phyloP scores from a whole-genome alignment of 2,797 vertebrate genomes.

The Remorina albescens region DNA sequence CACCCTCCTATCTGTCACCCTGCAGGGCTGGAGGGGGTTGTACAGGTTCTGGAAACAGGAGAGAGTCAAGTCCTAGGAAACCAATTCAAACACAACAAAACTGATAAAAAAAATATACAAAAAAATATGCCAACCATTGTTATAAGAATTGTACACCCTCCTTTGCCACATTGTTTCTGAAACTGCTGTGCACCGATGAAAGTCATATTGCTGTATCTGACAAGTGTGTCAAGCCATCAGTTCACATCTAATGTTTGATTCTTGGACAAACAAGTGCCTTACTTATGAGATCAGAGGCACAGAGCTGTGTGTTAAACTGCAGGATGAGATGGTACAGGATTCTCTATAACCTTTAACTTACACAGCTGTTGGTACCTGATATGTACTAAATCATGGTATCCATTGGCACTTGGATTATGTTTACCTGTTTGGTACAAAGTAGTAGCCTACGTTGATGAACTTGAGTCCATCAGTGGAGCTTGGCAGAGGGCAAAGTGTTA shows the following conservation, averaged over 20 bases:
- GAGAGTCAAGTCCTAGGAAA: slow-evolving; percentile 39
- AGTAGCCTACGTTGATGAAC: slow-evolving; percentile 52
- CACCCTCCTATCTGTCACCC: slow-evolving; percentile 34
- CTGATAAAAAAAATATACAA: slow-evolving; percentile 17
- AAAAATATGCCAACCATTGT: slow-evolving; percentile 70
- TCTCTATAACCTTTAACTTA: slow-evolving; percentile 65
- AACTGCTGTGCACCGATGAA: slow-evolving; percentile 74
- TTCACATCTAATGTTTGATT: slow-evolving; percentile 76
- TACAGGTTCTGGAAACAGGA: slow-evolving; percentile 49
- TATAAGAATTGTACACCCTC: slow-evolving; percentile 46
- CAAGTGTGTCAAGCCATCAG: slow-evolving; percentile 79
- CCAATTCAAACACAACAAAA: slow-evolving; percentile 33
- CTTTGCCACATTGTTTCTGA: slow-evolving; percentile 76
- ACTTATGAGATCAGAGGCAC: slow-evolving; percentile 81
- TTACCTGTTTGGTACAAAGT: slow-evolving; percentile 62
- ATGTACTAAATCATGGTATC: slow-evolving; percentile 51
- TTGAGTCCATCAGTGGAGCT: slow-evolving; percentile 46
- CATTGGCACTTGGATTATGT: slow-evolving; percentile 62
- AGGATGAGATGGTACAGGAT: slow-evolving; percentile 48
- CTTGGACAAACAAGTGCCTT: slow-evolving; percentile 87
- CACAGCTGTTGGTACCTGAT: slow-evolving; percentile 48
- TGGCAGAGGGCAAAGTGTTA: slow-evolving; percentile 56
- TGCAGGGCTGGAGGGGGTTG: slow-evolving; percentile 27
- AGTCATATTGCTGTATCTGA: slow-evolving; percentile 79
- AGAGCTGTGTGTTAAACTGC: slow-evolving; percentile 67